phyloP scores from a whole-genome alignment of 2,888 invertebrate genomes.

The Glyphotaelius pellucidus region DNA sequence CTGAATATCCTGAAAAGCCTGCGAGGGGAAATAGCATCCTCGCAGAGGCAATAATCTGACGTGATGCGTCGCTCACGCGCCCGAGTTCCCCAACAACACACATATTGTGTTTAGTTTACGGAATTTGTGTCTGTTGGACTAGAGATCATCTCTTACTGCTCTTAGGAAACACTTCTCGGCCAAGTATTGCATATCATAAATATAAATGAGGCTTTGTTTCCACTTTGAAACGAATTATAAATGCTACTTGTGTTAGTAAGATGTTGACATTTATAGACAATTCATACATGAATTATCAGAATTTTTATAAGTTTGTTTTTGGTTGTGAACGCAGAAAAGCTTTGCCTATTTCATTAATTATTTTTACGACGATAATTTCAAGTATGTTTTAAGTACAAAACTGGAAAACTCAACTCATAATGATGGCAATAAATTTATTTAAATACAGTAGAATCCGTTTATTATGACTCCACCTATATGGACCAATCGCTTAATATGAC shows the following conservation, averaged over 20 bases:
- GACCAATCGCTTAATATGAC: too few species aligned
- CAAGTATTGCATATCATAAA: not conserved
- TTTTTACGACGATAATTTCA: too few species aligned
- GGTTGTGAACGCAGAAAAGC: too few species aligned
- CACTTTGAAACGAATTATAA: not conserved
- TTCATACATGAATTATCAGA: not conserved
- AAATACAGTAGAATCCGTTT: too few species aligned
- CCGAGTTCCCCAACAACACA: conserved; percentile 29
- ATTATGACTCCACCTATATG: too few species aligned
- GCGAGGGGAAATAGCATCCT: conserved; percentile 62
- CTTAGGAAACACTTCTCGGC: conserved; percentile 4
- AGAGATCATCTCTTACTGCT: conserved; percentile 12
- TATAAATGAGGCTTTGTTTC: not conserved
- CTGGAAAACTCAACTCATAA: not conserved
- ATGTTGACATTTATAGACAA: not conserved
- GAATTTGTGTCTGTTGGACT: not conserved
- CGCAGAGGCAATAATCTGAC: conserved; percentile 62
- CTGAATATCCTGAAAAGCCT: conserved; percentile 33
- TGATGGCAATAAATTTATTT: too few species aligned
- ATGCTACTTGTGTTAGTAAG: not conserved
- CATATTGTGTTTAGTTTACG: conserved; percentile 38
- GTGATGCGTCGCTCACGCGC: conserved; percentile 57
- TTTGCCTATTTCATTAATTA: too few species aligned
- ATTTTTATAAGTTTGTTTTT: not conserved
- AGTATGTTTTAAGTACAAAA: not conserved